These are phyloP conservation scores for Athene cunicularia DNA, from an alignment of 2,113 vertebrate species.

Conservation along the genomic window DNA sequence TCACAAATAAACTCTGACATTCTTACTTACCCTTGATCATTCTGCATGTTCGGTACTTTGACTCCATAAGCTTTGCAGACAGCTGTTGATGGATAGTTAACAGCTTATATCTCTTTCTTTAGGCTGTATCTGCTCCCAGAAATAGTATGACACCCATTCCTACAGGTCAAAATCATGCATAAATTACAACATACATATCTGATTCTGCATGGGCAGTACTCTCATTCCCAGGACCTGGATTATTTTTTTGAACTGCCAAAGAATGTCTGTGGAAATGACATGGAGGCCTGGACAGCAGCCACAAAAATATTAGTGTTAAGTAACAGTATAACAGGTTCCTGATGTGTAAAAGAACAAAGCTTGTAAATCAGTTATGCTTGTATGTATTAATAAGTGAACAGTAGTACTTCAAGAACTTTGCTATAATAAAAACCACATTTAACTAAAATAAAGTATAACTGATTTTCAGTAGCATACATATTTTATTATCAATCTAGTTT, in stretches of 20 bases:
- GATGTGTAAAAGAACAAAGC: background rate
- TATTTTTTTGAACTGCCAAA: background rate
- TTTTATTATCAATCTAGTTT: background rate
- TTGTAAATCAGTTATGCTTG: background rate
- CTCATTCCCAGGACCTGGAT: background rate
- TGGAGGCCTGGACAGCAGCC: background rate
- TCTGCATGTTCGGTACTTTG: background rate
- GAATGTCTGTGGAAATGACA: background rate
- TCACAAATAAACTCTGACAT: background rate
- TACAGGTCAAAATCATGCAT: background rate
- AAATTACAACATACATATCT: background rate
- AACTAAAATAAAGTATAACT: background rate
- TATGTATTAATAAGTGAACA: background rate
- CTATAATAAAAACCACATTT: background rate
- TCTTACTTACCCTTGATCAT: background rate
- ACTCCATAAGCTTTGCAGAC: background rate
- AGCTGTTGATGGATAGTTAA: background rate
- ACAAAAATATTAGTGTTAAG: background rate
- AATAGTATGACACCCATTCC: background rate
- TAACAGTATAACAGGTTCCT: background rate
- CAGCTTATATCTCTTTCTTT: background rate
- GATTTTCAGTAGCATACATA: background rate
- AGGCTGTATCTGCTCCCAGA: background rate
- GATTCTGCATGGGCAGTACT: background rate
- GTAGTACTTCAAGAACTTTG: background rate